phyloP scores from a whole-genome alignment of 92 coral and sea anemone genomes.

The Phenganax subtilis region DNA sequence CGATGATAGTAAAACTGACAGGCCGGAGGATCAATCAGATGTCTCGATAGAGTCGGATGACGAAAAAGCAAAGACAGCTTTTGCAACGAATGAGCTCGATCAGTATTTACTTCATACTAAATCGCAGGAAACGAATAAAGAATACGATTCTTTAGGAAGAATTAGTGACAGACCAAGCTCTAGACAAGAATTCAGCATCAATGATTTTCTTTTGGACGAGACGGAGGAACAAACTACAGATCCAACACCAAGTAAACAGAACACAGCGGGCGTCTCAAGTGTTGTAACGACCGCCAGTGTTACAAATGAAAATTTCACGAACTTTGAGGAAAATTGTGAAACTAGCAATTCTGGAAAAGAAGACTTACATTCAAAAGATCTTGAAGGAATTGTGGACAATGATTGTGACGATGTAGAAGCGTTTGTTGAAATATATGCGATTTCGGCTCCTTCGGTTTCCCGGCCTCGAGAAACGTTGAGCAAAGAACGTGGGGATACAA shows the following conservation, averaged over 20 bases:
- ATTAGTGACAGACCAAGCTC: background rate
- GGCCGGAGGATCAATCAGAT: constrained; percentile 1
- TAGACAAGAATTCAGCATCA: constrained; percentile 12
- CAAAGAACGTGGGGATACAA: background rate
- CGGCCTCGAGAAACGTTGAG: background rate
- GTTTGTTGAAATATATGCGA: too few relatives aligned
- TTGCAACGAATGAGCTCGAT: background rate
- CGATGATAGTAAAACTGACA: background rate
- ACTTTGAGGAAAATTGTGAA: background rate
- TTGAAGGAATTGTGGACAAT: background rate
- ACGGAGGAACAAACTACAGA: background rate
- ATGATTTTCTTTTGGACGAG: constrained; percentile 23
- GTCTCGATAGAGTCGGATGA: background rate
- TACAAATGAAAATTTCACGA: background rate
- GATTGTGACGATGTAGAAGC: background rate
- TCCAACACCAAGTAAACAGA: background rate
- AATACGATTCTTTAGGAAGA: background rate
- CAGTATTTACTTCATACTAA: background rate
- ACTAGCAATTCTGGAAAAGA: background rate
- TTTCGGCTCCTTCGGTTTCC: too few relatives aligned
- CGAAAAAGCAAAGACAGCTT: background rate
- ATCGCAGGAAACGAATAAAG: background rate
- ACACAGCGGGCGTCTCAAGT: background rate
- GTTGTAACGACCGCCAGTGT: background rate
- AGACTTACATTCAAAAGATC: background rate